Conservation (phyloP, 2,113 vertebrate genomes). For the Oreochromis tanganicae region DNA sequence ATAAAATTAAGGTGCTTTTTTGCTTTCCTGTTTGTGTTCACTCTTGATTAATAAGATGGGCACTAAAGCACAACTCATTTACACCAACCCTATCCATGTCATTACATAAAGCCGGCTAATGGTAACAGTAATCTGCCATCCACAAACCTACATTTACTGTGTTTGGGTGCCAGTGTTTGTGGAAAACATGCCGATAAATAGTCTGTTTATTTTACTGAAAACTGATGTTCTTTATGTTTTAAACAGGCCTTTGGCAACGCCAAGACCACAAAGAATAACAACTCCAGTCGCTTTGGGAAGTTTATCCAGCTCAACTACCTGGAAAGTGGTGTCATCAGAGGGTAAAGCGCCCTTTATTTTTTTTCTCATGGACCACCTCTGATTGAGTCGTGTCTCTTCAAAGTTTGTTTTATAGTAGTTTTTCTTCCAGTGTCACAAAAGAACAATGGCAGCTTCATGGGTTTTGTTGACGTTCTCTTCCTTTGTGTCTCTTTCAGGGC, state of each 20-base stretch:
- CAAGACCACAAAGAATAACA: slow-evolving; percentile 90
- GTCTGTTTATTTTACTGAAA: slow-evolving; percentile 3
- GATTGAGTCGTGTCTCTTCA: not conserved
- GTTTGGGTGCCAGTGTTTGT: slow-evolving; percentile 4
- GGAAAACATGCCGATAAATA: not conserved
- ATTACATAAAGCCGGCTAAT: not conserved
- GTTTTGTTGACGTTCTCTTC: not conserved
- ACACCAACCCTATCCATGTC: not conserved
- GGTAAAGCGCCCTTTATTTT: slow-evolving; percentile 70
- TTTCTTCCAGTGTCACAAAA: not conserved
- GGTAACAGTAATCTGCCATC: not conserved
- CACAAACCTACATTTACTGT: not conserved
- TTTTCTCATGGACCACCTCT: not conserved
- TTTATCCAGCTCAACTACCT: slow-evolving; percentile 97
- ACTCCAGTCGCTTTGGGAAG: slow-evolving; percentile 96
- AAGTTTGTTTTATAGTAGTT: not conserved
- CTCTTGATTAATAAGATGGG: not conserved
- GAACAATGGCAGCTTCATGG: not conserved
- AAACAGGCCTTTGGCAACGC: slow-evolving; percentile 93
- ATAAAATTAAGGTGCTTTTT: not conserved
- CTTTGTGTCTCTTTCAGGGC: slow-evolving; percentile 72
- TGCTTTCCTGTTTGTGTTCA: not conserved
- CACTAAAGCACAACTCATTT: not conserved
- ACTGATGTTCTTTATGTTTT: slow-evolving; percentile 6
- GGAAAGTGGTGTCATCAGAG: slow-evolving; percentile 88